phyloP scores from a whole-genome alignment of 30 jellyfish, hydroid and myxozoan species.

The Nemopilema nomurai region DNA sequence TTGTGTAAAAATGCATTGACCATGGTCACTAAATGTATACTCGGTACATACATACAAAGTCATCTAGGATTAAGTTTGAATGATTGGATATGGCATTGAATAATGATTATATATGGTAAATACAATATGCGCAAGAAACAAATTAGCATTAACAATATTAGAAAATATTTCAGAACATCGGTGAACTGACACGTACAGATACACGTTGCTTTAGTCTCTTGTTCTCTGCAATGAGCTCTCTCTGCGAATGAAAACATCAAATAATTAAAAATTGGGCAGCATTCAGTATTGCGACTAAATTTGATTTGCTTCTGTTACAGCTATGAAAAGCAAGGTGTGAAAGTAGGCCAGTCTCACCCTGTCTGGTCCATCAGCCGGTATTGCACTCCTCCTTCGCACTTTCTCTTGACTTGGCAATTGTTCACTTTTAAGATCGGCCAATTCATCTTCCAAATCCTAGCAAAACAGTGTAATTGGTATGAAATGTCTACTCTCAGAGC shows the following conservation, averaged over 20 bases:
- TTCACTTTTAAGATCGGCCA: slow-evolving; percentile 7
- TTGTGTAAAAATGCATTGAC: too few relatives aligned
- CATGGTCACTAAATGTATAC: too few relatives aligned
- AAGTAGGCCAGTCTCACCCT: slow-evolving; percentile 15
- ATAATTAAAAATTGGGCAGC: not conserved
- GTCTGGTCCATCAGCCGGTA: slow-evolving; percentile 54
- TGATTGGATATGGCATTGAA: too few relatives aligned
- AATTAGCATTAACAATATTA: not conserved
- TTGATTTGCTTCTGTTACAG: too few relatives aligned
- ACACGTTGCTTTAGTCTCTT: slow-evolving; percentile 44
- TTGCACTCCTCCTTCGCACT: slow-evolving; percentile 26
- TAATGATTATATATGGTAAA: not conserved
- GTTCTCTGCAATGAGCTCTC: slow-evolving; percentile 53
- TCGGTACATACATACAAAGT: too few relatives aligned
- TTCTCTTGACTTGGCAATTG: slow-evolving; percentile 46
- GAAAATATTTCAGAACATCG: not conserved
- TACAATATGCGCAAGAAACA: too few relatives aligned
- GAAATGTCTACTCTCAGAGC: too few relatives aligned
- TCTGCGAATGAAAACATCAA: not conserved
- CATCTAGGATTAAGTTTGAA: too few relatives aligned
- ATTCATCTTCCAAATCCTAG: slow-evolving; percentile 45
- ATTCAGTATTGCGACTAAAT: not conserved
- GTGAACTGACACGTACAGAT: slow-evolving; percentile 9
- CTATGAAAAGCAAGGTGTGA: too few relatives aligned
- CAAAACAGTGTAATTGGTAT: too few relatives aligned